Evolutionary conservation across 2,797 vertebrate species (phyloP), one percentile per base, ranked within the genome.

Genomic region (Enteromius afrohamiltoni): DNA sequence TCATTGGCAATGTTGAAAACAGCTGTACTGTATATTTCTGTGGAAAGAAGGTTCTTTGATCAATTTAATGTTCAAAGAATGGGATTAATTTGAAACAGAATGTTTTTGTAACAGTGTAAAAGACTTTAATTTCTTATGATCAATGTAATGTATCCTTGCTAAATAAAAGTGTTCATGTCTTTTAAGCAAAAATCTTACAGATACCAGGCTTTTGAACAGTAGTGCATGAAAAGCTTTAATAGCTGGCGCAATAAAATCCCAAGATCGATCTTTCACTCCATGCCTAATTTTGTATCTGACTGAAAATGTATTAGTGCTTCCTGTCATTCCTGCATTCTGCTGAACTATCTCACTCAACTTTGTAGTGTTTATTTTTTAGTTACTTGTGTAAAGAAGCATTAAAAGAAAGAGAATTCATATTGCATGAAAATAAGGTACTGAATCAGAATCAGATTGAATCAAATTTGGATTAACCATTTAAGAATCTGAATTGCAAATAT

Each of bases 241-340:
- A 37, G 71, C 26, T 71, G 4, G 23, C 3, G 49, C 23, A 53
- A n/a, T 34, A 53, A 74, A 55, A 75, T 75, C 47, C 1, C 70
- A 13, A 51, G 0, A 73, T 73, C 6, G 21, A 75, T 55, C 21
- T 73, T 73, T 51, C 17, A 51, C 45, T 73, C 13, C 10, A 42
- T 29, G 55, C 14, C 40, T 45, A 7, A 11, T 45, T 77, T 62
- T 26, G n/a, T 78, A 21, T 7, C 10, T 45, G 16, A 8, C 13
- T n/a, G 58, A 65, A 78, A 78, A 14, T 3, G 19, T 53, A 77
- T 58, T 40, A 10, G 31, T 76, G 21, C n/a, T 76, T 42, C 34
- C 53, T 40, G 34, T 58, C 53, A 23, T 42, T 40, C 7, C 40
- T 3, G 13, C n/a, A 23, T 58, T 58, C 73, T n/a, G 29, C 47